A percentile compares a stretch with the other conserved stretches of the same genome.
phyloP scores from a whole-genome alignment of 53 echinoderm and acorn worm genomes.

The Astropecten irregularis region DNA sequence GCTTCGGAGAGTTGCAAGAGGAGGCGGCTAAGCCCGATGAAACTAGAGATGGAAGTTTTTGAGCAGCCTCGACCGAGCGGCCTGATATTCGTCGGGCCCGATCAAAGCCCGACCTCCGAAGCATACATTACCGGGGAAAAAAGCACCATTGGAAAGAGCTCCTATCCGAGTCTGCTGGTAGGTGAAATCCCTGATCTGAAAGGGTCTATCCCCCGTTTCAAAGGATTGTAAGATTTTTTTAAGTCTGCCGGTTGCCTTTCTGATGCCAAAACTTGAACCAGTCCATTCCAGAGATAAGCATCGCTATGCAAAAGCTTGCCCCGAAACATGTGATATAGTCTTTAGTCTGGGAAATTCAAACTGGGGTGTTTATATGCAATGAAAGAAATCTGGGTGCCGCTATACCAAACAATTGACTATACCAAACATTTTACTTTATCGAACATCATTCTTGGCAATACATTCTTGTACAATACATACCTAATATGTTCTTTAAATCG shows the following conservation, averaged over 20 bases:
- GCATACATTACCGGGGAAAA: neutral
- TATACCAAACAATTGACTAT: neutral
- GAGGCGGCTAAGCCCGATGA: too few species aligned
- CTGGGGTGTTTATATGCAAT: too few species aligned
- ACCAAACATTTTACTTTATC: neutral
- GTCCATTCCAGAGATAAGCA: too few species aligned
- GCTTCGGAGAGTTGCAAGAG: too few species aligned
- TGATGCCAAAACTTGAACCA: neutral
- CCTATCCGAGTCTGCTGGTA: constrained; percentile 2
- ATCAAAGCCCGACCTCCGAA: neutral
- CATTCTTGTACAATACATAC: too few species aligned
- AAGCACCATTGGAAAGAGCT: neutral
- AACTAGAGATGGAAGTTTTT: neutral
- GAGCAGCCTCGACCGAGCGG: neutral
- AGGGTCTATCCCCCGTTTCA: neutral
- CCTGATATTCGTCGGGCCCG: neutral
- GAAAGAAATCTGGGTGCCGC: too few species aligned
- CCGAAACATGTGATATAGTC: too few species aligned
- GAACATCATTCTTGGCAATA: neutral
- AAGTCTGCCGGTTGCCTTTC: neutral
- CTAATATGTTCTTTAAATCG: neutral
- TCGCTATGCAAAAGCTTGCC: too few species aligned
- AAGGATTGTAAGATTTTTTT: neutral
- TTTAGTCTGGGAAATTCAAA: too few species aligned
- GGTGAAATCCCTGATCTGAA: neutral